Conservation (phyloP, 2,888 invertebrate species). For the Augiades crinisus region DNA sequence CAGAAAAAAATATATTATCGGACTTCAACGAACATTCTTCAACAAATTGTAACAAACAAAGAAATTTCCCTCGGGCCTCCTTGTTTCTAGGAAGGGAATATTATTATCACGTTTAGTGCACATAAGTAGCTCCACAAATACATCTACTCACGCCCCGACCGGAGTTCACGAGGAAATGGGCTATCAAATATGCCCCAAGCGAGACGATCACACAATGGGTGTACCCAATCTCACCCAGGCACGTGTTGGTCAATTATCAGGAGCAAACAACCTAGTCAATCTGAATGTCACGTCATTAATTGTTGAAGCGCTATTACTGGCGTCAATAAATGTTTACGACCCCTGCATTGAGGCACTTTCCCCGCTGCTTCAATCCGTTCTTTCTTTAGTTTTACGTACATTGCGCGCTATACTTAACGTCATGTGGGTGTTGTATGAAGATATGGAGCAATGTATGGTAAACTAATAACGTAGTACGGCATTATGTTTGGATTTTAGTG, state of each 20-base stretch:
- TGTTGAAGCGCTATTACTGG: slow-evolving; percentile 26
- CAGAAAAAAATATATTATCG: too few species aligned
- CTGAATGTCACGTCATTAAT: slow-evolving; percentile 33
- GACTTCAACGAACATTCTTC: too few species aligned
- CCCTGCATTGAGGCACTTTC: slow-evolving; percentile 9
- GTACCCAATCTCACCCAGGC: slow-evolving; percentile 13
- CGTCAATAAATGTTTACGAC: slow-evolving; percentile 33
- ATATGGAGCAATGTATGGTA: background rate
- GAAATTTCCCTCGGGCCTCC: too few species aligned
- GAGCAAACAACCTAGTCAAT: slow-evolving; percentile 35
- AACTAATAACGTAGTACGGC: background rate
- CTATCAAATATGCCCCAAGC: slow-evolving; percentile 16
- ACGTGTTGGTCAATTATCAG: slow-evolving; percentile 35
- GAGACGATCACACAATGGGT: background rate
- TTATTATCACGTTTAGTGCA: too few species aligned
- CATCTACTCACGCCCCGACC: background rate
- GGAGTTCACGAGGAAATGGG: slow-evolving; percentile 6
- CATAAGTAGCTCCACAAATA: background rate
- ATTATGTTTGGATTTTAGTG: background rate
- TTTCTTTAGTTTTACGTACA: background rate
- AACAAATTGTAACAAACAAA: too few species aligned
- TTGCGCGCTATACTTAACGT: background rate
- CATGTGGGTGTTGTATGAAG: background rate
- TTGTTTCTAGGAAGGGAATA: too few species aligned
- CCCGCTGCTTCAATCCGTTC: background rate